These are phyloP conservation scores for Falco punctatus DNA, from an alignment of 2,113 vertebrate genomes.

Conservation along the genomic window DNA sequence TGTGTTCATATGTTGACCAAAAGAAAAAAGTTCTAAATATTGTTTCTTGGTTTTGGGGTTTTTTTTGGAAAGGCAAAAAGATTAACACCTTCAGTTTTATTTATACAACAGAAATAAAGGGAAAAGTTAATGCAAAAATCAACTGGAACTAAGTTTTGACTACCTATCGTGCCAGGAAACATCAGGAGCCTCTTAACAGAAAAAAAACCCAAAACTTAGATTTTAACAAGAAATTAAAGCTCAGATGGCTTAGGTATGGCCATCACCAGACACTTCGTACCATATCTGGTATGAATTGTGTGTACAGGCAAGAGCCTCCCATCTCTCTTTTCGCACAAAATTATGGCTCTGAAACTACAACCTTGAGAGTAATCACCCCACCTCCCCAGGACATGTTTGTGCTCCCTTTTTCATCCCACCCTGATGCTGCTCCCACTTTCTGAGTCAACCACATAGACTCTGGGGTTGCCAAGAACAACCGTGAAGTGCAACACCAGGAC, in stretches of 20 bases:
- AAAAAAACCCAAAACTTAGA: background rate
- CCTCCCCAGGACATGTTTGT: accelerated
- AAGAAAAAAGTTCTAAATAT: background rate
- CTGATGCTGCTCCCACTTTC: background rate
- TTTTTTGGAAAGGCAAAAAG: background rate
- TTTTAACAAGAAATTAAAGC: background rate
- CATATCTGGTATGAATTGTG: background rate
- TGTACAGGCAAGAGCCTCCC: background rate
- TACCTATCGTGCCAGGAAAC: background rate
- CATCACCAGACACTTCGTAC: background rate
- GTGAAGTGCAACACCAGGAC: background rate
- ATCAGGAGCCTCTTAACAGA: background rate
- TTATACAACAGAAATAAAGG: background rate
- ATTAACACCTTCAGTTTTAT: background rate
- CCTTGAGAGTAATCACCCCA: background rate
- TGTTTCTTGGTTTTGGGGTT: background rate
- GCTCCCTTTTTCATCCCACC: background rate
- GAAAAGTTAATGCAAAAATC: background rate
- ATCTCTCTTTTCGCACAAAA: background rate
- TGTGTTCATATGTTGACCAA: background rate
- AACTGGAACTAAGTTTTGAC: background rate
- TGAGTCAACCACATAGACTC: background rate
- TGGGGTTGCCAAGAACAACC: background rate
- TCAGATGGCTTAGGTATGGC: background rate
- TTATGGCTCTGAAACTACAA: background rate